Conservation (phyloP, 1,140 invertebrate species). For the Euura lappo region DNA sequence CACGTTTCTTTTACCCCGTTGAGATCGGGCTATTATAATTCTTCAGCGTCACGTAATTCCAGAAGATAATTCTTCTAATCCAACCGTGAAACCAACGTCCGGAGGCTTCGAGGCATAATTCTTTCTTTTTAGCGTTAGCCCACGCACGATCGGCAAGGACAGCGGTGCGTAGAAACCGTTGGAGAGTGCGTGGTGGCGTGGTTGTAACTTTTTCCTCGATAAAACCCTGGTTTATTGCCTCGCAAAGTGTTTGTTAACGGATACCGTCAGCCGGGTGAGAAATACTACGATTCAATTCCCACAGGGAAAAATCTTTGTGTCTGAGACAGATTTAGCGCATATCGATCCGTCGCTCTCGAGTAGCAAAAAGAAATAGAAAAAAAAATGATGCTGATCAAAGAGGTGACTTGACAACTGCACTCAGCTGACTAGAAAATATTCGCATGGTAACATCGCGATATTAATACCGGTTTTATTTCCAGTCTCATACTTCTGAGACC, state of each 20-base stretch:
- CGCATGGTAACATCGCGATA: slow-evolving; percentile 2
- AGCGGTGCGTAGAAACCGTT: not conserved
- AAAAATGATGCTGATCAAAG: not conserved
- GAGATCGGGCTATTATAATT: not conserved
- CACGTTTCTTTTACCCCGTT: too few relatives aligned
- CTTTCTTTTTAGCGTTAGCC: slow-evolving; percentile 3
- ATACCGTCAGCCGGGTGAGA: not conserved
- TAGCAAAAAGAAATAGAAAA: not conserved
- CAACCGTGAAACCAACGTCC: not conserved
- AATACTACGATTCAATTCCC: too few relatives aligned
- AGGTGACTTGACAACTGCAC: not conserved
- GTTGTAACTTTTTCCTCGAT: not conserved
- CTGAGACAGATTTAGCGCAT: too few relatives aligned
- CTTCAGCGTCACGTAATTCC: not conserved
- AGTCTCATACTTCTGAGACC: not conserved
- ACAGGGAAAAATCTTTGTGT: too few relatives aligned
- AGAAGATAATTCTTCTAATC: not conserved
- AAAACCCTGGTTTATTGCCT: not conserved
- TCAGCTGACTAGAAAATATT: not conserved
- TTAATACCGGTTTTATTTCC: not conserved
- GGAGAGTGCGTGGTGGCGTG: not conserved
- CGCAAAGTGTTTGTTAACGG: not conserved
- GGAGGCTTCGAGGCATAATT: not conserved
- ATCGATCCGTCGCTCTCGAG: too few relatives aligned
- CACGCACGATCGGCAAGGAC: not conserved